Conservation (phyloP, 2,113 vertebrate species). For the Struthio camelus region DNA sequence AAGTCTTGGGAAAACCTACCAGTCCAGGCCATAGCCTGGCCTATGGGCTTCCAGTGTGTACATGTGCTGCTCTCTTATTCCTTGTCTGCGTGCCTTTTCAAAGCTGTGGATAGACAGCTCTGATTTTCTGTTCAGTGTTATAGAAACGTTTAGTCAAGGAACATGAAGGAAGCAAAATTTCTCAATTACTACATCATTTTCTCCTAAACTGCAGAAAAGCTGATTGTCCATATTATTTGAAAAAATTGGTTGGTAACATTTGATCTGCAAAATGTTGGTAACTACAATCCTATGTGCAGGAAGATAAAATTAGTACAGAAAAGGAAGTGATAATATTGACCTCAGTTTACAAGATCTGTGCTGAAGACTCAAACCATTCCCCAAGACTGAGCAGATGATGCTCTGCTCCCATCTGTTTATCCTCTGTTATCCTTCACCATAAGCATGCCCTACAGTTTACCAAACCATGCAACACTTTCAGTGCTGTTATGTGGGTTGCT, state of each 20-base stretch:
- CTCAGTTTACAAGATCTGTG: background rate
- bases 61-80: background rate
- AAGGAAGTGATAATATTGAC: background rate
- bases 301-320: background rate
- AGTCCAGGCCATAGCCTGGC: background rate
- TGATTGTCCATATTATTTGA: background rate
- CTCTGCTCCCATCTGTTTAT: background rate
- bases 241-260: background rate
- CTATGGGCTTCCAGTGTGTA: background rate
- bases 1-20: background rate
- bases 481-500: background rate
- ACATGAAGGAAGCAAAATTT: background rate
- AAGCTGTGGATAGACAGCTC: background rate
- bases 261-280: background rate
- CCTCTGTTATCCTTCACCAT: background rate
- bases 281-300: background rate
- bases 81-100: background rate
- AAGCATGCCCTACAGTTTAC: background rate
- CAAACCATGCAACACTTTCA: background rate
- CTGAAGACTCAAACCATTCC: background rate
- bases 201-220: background rate
- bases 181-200: background rate
- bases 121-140: background rate
- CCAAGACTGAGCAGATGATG: background rate
- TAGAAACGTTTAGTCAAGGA: background rate